Conservation (phyloP, 2,888 invertebrate species). For the Sclerodermus sp. region DNA sequence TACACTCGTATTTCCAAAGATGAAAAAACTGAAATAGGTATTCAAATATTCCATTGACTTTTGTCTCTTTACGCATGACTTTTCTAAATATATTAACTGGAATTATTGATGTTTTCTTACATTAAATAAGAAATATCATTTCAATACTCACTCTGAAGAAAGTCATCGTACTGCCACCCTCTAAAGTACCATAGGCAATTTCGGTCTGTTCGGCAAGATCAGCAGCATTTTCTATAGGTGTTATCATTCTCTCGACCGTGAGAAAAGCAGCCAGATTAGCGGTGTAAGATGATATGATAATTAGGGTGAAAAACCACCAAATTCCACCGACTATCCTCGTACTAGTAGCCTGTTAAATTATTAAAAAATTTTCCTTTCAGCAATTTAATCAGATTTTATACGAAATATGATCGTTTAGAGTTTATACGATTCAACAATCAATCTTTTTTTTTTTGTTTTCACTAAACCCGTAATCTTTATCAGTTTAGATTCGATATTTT, state of each 20-base stretch:
- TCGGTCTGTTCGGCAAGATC: slow-evolving; percentile 93
- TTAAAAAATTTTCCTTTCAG: slow-evolving; percentile 7
- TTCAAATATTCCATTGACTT: too few species aligned
- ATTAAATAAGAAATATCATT: too few species aligned
- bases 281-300: slow-evolving; percentile 97
- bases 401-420: background rate
- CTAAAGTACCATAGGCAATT: slow-evolving; percentile 91
- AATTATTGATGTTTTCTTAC: too few species aligned
- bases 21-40: too few species aligned
- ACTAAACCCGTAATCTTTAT: too few species aligned
- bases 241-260: slow-evolving; percentile 94
- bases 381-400: background rate
- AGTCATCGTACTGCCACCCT: slow-evolving; percentile 94
- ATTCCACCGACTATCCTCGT: slow-evolving; percentile 95
- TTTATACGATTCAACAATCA: background rate
- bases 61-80: too few species aligned
- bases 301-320: slow-evolving; percentile 99
- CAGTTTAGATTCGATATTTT: too few species aligned
- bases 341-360: slow-evolving; percentile 73
- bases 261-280: slow-evolving; percentile 97
- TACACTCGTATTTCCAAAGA: too few species aligned
- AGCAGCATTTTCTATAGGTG: slow-evolving; percentile 93
- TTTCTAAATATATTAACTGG: too few species aligned
- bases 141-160: slow-evolving; percentile 87
- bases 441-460: too few species aligned